Conservation (phyloP, 2,888 invertebrate species). For the Boloria euphrosyne region DNA sequence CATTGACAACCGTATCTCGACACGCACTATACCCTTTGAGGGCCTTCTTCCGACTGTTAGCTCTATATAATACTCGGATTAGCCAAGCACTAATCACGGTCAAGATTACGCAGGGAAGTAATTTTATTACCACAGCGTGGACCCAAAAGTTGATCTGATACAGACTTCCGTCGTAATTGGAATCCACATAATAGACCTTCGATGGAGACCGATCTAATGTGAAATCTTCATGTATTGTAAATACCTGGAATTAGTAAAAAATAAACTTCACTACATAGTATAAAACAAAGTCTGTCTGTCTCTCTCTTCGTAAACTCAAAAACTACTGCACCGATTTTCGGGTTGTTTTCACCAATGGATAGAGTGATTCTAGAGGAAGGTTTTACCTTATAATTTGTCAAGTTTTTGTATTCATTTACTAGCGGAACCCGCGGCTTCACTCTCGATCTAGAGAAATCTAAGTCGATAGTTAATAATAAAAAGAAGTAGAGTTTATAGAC, state of each 20-base stretch:
- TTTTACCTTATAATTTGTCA: no score
- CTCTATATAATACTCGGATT: slow-evolving; percentile 87
- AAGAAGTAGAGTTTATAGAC: neutral
- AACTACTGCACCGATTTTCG: no score
- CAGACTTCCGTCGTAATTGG: slow-evolving; percentile 81
- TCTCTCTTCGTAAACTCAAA: no score
- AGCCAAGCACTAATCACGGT: slow-evolving; percentile 88
- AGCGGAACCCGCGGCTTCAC: no score
- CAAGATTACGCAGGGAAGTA: slow-evolving; percentile 89
- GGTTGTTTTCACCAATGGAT: no score
- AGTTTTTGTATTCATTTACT: no score
- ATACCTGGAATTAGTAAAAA: slow-evolving; percentile 61
- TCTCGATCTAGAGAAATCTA: no score
- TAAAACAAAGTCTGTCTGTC: no score
- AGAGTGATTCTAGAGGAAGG: no score
- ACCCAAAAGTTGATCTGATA: slow-evolving; percentile 91
- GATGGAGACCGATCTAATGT: slow-evolving; percentile 55
- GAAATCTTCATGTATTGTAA: slow-evolving; percentile 68
- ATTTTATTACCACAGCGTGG: slow-evolving; percentile 90
- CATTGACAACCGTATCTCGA: slow-evolving; percentile 61
- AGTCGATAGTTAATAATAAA: neutral
- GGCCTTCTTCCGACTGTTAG: slow-evolving; percentile 85
- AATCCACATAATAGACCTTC: slow-evolving; percentile 77
- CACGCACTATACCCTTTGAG: slow-evolving; percentile 78
- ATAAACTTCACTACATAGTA: slow-evolving; percentile 27